Evolutionary conservation across 2,888 invertebrate genomes (phyloP).

Genomic region (Actias luna): DNA sequence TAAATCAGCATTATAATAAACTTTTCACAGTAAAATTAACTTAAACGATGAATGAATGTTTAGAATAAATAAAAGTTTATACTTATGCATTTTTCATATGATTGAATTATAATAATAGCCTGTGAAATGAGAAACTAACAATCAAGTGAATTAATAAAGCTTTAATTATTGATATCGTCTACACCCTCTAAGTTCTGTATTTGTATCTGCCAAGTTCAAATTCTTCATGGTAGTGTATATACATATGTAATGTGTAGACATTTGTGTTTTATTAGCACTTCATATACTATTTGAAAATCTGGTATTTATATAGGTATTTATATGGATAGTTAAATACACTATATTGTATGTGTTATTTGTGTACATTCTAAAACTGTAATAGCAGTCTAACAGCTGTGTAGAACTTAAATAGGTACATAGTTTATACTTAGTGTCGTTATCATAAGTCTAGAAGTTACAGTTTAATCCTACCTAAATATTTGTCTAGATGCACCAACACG

Average conservation of each 20-base stretch:
- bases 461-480: slow-evolving; percentile 85
- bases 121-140: not conserved
- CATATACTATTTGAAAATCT: too few relatives aligned
- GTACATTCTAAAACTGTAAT: not conserved
- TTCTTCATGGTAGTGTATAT: not conserved
- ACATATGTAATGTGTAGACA: too few relatives aligned
- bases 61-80: not conserved
- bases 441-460: not conserved
- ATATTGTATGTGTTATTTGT: too few relatives aligned
- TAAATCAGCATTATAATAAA: not conserved
- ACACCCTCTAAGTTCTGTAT: not conserved
- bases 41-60: not conserved
- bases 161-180: not conserved
- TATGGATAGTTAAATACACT: too few relatives aligned
- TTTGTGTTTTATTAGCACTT: too few relatives aligned
- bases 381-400: not conserved
- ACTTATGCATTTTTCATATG: not conserved
- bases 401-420: not conserved
- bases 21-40: not conserved
- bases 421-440: not conserved
- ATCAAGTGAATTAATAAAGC: not conserved
- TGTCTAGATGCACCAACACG: slow-evolving; percentile 95
- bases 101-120: not conserved
- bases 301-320: too few relatives aligned
- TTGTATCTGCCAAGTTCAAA: not conserved